These are phyloP conservation scores for Meloidogyne floridensis DNA, from an alignment of 1,140 invertebrate genomes.

Conservation along the genomic window DNA sequence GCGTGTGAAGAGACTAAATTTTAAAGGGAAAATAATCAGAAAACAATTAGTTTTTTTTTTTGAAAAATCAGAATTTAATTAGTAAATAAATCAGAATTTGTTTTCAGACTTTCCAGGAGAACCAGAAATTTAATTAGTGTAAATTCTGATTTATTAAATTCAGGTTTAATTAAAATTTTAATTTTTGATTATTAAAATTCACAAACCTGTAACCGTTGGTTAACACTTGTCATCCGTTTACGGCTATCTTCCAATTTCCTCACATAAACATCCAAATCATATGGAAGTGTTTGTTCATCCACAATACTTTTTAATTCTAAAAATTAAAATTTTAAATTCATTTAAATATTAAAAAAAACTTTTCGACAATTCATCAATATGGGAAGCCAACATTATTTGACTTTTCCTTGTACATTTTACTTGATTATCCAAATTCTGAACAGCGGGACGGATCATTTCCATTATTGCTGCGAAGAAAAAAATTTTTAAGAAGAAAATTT, in stretches of 20 bases:
- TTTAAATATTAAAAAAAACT: constrained; percentile 31
- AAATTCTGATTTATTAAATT: no score
- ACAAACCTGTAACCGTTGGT: constrained; percentile 16
- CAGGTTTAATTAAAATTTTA: no score
- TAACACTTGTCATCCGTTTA: constrained; percentile 24
- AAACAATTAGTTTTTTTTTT: no score
- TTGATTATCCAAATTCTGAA: constrained; percentile 45
- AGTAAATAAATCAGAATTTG: no score
- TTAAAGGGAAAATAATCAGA: background rate
- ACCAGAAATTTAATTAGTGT: no score
- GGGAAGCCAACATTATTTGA: constrained; percentile 39
- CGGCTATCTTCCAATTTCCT: constrained; percentile 52
- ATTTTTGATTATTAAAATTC: no score
- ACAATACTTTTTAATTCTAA: constrained; percentile 46
- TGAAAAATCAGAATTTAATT: no score
- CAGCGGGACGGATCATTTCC: constrained; percentile 50
- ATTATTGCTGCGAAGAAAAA: constrained; percentile 46
- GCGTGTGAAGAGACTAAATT: background rate
- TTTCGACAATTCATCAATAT: constrained; percentile 47
- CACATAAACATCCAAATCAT: constrained; percentile 51
- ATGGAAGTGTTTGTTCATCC: constrained; percentile 51
- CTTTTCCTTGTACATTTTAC: constrained; percentile 55
- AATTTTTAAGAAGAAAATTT: background rate
- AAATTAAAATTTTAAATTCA: constrained; percentile 20
- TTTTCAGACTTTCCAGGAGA: no score